These are phyloP conservation scores for Gopherus evgoodei DNA, from an alignment of 2,113 vertebrate genomes.

Conservation along the genomic window DNA sequence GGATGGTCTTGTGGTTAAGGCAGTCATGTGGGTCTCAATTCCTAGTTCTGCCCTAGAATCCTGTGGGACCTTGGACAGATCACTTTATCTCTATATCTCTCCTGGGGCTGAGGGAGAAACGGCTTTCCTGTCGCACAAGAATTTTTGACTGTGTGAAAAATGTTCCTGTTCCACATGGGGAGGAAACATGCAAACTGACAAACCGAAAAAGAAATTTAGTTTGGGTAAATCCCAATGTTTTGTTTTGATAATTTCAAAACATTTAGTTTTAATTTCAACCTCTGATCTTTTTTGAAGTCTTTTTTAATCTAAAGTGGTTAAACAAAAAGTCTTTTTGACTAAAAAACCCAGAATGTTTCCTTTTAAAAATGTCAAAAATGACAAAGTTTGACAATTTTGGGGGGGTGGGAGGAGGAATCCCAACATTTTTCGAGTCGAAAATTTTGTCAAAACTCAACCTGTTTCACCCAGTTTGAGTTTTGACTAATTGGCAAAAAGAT, in stretches of 20 bases:
- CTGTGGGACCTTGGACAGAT: too few species aligned
- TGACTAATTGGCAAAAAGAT: not conserved
- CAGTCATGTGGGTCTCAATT: too few species aligned
- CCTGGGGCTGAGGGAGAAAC: not conserved
- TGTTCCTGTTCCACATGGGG: not conserved
- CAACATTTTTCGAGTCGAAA: not conserved
- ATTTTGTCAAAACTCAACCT: not conserved
- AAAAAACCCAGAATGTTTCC: not conserved
- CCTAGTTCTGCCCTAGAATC: too few species aligned
- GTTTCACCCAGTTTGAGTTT: not conserved
- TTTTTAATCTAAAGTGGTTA: not conserved
- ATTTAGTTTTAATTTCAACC: not conserved
- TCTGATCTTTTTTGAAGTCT: not conserved
- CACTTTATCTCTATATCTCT: not conserved
- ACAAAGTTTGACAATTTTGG: not conserved
- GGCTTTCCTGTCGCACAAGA: not conserved
- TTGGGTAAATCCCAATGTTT: not conserved
- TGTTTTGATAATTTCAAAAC: not conserved
- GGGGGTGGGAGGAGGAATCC: fast-evolving
- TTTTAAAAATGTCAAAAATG: not conserved
- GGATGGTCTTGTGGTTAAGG: not conserved
- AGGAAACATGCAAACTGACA: not conserved
- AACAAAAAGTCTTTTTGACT: not conserved
- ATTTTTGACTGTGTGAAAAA: not conserved
- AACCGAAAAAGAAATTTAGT: not conserved